phyloP scores from a whole-genome alignment of 2,888 invertebrate species.

The Cecidostiba fungosa region DNA sequence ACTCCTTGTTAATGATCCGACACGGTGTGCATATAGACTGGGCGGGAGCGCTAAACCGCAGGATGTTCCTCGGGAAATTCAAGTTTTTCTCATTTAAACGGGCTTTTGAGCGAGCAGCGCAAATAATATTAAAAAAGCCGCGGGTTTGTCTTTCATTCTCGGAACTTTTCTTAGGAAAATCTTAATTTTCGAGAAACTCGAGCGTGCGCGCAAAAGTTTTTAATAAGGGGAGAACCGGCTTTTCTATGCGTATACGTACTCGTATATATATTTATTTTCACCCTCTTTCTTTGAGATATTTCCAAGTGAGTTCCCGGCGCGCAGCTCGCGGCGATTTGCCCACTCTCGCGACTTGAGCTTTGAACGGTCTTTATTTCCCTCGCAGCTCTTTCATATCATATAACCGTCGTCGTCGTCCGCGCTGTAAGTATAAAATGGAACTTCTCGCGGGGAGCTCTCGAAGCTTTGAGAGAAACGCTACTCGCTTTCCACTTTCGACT shows the following conservation, averaged over 20 bases:
- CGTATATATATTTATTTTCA: conserved; percentile 43
- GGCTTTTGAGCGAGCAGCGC: too few species aligned
- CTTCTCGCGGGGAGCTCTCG: background rate
- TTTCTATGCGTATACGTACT: conserved; percentile 1
- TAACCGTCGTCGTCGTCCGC: background rate
- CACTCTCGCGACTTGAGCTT: conserved; percentile 33
- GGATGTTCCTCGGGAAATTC: too few species aligned
- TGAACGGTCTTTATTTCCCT: conserved; percentile 34
- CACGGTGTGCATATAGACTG: too few species aligned
- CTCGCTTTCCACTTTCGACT: conserved; percentile 43
- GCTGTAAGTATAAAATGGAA: background rate
- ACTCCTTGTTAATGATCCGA: too few species aligned
- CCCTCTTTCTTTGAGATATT: conserved; percentile 20
- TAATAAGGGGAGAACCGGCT: conserved; percentile 55
- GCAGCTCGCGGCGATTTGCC: conserved; percentile 53
- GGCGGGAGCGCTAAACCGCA: too few species aligned
- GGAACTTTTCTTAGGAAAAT: conserved; percentile 2
- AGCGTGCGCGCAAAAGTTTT: conserved; percentile 47
- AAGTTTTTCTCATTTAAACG: too few species aligned
- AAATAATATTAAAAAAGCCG: background rate
- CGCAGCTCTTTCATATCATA: background rate
- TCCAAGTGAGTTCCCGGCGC: conserved; percentile 36
- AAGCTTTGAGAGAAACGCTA: background rate
- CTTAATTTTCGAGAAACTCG: conserved; percentile 43
- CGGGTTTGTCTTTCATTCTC: conserved; percentile 42